phyloP scores from a whole-genome alignment of 2,888 invertebrate species.

The Eupithecia insigniata region DNA sequence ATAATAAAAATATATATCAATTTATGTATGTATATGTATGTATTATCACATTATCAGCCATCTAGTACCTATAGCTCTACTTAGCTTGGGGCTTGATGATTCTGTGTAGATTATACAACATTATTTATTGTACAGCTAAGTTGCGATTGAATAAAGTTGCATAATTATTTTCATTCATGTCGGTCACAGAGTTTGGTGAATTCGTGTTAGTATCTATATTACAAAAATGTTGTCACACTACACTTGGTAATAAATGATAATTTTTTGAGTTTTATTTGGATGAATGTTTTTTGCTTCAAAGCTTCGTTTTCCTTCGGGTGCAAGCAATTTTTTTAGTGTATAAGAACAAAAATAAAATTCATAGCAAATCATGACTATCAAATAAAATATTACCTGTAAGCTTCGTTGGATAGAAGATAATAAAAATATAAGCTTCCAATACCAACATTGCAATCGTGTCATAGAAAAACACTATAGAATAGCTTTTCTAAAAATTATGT shows the following conservation, averaged over 20 bases:
- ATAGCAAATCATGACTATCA: background rate
- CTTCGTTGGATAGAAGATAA: constrained; percentile 19
- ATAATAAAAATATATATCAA: too few relatives aligned
- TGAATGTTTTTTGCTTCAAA: background rate
- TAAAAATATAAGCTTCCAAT: background rate
- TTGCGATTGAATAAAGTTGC: background rate
- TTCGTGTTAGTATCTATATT: background rate
- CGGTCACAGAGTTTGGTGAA: background rate
- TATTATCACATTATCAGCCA: too few relatives aligned
- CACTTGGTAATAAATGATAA: background rate
- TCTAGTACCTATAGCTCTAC: too few relatives aligned
- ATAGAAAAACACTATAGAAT: background rate
- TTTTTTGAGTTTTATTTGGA: background rate
- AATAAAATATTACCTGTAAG: constrained; percentile 27
- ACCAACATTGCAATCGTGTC: constrained; percentile 12
- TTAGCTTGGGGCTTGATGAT: too few relatives aligned
- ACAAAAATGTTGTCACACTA: too few relatives aligned
- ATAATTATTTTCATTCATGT: background rate
- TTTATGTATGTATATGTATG: too few relatives aligned
- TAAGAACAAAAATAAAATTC: background rate
- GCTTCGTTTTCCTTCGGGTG: background rate
- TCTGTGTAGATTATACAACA: too few relatives aligned
- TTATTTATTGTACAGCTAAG: background rate
- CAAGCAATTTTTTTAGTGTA: background rate
- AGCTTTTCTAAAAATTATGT: background rate